Evolutionary conservation across 2,797 vertebrate genomes (phyloP), one percentile per base, ranked within the genome.

Genomic region (Pempheris klunzingeri): DNA sequence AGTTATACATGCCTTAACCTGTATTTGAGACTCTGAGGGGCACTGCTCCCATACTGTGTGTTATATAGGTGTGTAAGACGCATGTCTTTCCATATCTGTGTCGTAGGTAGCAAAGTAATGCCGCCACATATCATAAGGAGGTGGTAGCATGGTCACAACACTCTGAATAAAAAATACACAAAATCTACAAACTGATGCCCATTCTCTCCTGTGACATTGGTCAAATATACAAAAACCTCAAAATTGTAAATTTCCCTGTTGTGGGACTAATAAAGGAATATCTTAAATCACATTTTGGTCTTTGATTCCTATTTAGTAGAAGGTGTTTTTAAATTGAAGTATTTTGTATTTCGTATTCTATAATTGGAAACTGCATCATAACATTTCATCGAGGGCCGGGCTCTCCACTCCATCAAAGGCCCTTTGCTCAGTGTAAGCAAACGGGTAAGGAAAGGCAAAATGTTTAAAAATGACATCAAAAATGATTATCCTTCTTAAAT

Each of bases 1-100:
- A 86, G 74, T 63, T 74, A 32, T 77, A 81, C 79, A 74, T 83
- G 89, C 70, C 68, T 63, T 77, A 81, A 84, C 91, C 80, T 91
- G 88, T 43, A 39, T 46, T 64, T 34, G 59, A 60, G 46, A 54
- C 77, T 68, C 79, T 49, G 18, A 68, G 71, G 68, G 38, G 46
- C 53, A 47, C n/a, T 57, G 58, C n/a, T 83, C 81, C 77, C 68
- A 85, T 62, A 69, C 46, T 76, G 36, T 59, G 50, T 52, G 58
- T 17, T 30, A 26, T 28, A 53, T 46, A 46, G 7, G 5, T 50
- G 49, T 61, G n/a, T 22, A 20, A 26, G 58, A 39, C 10, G 17
- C 8, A 44, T 26, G 11, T 28, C 4, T 46, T 61, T 68, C 36
- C 52, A 14, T 30, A 26, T 68, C 7, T 26, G 8, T 60, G 58